Percentiles rank a stretch among this genome's conserved stretches.
These are phyloP conservation scores for Aplidium turbinatum DNA, from an alignment of 23 tunicate genomes.

Conservation along the genomic window DNA sequence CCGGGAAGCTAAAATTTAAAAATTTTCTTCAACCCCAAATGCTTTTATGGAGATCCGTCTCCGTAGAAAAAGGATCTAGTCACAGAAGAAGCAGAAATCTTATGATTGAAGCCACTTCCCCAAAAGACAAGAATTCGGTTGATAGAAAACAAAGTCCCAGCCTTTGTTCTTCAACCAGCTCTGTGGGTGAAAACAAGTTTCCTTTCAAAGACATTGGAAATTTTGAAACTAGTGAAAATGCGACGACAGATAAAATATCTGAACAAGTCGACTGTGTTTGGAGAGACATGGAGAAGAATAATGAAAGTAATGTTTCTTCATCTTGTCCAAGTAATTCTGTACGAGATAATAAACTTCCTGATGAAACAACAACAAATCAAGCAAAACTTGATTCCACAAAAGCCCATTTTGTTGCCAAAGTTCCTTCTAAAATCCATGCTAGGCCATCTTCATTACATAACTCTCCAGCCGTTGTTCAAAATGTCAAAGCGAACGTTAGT, in stretches of 20 bases:
- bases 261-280: slow-evolving; percentile 28
- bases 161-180: not conserved
- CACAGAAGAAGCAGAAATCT: slow-evolving; percentile 18
- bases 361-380: no score
- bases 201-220: slow-evolving; percentile 19
- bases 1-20: slow-evolving; percentile 15
- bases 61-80: slow-evolving; percentile 15
- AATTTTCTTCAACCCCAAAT: slow-evolving; percentile 11
- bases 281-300: slow-evolving; percentile 20
- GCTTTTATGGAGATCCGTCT: slow-evolving; percentile 33
- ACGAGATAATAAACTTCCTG: no score
- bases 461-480: not conserved
- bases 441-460: no score
- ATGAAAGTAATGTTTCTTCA: no score
- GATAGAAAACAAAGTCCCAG: not conserved
- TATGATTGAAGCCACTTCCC: slow-evolving; percentile 22
- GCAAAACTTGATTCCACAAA: no score
- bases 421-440: no score
- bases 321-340: no score
- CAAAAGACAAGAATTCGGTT: not conserved
- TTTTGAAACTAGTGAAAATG: not conserved
- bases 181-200: not conserved
- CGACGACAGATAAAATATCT: slow-evolving; percentile 17
- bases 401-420: no score
- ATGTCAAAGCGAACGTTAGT: not conserved